A percentile compares a stretch with the other conserved stretches of the same genome.
Conservation (phyloP, 2,888 invertebrate genomes). For the Minunthozetes semirufus region DNA sequence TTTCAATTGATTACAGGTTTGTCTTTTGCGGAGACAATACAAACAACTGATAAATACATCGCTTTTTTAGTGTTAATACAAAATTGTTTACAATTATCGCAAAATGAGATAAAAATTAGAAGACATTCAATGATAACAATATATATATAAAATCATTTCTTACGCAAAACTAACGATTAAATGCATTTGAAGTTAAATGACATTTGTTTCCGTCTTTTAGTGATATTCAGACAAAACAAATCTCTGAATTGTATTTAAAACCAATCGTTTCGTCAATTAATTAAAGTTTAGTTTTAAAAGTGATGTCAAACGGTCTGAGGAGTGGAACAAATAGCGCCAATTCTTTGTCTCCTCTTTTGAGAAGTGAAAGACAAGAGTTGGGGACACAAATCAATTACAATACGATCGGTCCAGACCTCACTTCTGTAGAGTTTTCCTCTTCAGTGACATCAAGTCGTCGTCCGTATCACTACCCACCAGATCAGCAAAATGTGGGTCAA, state of each 20-base stretch:
- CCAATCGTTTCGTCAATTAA: not conserved
- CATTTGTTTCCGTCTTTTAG: not conserved
- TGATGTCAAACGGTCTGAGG: not conserved
- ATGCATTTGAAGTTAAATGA: not conserved
- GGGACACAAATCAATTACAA: not conserved
- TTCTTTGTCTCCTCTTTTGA: conserved; percentile 12
- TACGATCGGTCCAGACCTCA: not conserved
- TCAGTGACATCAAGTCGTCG: conserved; percentile 20
- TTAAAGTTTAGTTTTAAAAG: not conserved
- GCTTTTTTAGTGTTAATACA: not conserved
- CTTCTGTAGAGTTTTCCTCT: not conserved
- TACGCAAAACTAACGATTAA: not conserved
- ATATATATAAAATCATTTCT: not conserved
- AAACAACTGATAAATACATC: not conserved
- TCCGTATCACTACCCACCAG: conserved; percentile 41
- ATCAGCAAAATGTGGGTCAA: conserved; percentile 34
- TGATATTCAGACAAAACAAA: not conserved
- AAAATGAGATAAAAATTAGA: not conserved
- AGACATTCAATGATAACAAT: not conserved
- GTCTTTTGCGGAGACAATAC: not conserved
- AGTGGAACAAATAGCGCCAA: conserved; percentile 11
- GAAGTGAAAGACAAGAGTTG: not conserved
- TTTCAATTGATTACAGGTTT: not conserved
- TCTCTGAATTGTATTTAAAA: not conserved
- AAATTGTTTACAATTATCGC: not conserved